A percentile compares a stretch with the other conserved stretches of the same genome.
Conservation (phyloP, 2,113 vertebrate genomes). For the Prunella himalayana region DNA sequence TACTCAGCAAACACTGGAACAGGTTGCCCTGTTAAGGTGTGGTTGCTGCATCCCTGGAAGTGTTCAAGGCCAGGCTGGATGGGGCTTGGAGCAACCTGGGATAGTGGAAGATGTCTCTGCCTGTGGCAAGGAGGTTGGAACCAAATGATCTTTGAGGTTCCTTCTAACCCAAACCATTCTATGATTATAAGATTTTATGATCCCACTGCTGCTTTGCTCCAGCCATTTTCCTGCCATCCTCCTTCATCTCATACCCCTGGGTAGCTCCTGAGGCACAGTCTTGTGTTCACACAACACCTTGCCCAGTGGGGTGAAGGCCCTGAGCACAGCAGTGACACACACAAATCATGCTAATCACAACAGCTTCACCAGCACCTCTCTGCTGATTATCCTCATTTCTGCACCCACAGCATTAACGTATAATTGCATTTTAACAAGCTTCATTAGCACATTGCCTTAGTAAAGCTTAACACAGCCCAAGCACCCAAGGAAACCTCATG, state of each 20-base stretch:
- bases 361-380: not conserved
- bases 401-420: not conserved
- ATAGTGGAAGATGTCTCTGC: not conserved
- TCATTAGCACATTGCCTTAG: constrained; percentile 25
- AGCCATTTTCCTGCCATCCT: not conserved
- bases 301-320: not conserved
- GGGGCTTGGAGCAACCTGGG: not conserved
- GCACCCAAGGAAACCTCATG: constrained; percentile 30
- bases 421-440: constrained; percentile 49
- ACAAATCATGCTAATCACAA: not conserved
- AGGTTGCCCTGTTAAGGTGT: not conserved
- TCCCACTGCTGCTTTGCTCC: not conserved
- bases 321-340: not conserved
- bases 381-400: constrained; percentile 2
- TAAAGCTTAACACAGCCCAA: constrained; percentile 7
- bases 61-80: not conserved
- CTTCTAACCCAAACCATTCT: not conserved
- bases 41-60: not conserved
- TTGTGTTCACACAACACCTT: not conserved
- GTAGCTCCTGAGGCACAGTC: not conserved
- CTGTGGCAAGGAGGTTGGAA: not conserved
- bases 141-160: not conserved
- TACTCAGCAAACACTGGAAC: not conserved
- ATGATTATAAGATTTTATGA: not conserved
- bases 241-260: not conserved